Evolutionary conservation across 2,113 vertebrate genomes (phyloP).

Genomic region (Marcusenius ussheri): DNA sequence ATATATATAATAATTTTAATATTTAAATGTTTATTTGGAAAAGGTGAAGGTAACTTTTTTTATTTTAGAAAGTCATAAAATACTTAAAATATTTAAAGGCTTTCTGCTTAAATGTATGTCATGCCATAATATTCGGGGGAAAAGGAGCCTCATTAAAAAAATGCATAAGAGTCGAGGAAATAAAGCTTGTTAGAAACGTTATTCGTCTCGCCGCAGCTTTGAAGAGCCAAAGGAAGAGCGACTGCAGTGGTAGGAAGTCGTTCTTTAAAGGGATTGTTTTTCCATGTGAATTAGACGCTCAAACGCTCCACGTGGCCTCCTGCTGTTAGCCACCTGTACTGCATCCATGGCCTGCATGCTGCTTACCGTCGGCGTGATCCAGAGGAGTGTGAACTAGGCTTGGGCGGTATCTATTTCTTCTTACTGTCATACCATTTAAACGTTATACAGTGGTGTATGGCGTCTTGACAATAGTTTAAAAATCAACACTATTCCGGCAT

Average conservation of each 20-base stretch:
- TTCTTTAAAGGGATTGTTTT: background rate
- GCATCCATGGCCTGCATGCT: background rate
- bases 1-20: background rate
- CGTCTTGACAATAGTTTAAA: background rate
- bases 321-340: background rate
- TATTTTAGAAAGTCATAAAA: background rate
- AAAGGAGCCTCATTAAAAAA: background rate
- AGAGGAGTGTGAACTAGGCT: background rate
- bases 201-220: background rate
- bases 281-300: background rate
- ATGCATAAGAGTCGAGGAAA: background rate
- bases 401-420: background rate
- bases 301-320: background rate
- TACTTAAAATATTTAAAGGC: background rate
- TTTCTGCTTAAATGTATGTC: background rate
- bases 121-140: background rate
- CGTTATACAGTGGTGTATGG: background rate
- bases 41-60: background rate
- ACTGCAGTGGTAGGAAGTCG: background rate
- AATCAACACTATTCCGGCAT: background rate
- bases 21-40: background rate
- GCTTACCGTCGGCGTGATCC: background rate
- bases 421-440: background rate
- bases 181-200: background rate
- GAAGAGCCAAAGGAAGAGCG: background rate